Base-by-base conservation (phyloP, 2,797 vertebrate species). In the Eremophila alpestris region DNA sequence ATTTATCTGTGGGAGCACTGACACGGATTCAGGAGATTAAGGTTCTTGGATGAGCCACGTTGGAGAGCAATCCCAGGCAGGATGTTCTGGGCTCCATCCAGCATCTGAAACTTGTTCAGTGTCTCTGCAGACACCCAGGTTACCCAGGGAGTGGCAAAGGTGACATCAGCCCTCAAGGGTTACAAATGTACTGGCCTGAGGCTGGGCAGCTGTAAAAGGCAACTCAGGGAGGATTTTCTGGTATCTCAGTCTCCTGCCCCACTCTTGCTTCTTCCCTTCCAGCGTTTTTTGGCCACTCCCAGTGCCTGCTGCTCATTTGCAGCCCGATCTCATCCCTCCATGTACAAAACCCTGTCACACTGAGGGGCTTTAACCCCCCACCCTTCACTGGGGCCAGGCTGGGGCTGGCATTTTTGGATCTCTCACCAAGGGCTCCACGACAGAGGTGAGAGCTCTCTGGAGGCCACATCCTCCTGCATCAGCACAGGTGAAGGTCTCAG, bases 301-400 rank as follows among this genome's bases (percentile, higher is more conserved):
- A 51, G 19, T 34, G 16, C 26, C 67, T 83, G 56, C 18, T 34
- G 13, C 11, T 83, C 14, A 12, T 56, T 38, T 29, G 11, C 38
- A 86, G 26, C 26, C 34, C 13, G 3, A 46, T 51, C 60, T 49
- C 43, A 46, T 13, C 27, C 32, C 27, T 65, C 40, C 9, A 3
- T 5, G 6, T 29, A 62, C 0, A 0, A 59, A 82, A 70, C 23
- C 65, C 46, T 73, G 68, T 65, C 40, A 68, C 55, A 49, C 7
- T 0, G 1, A 49, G 17, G 29, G 20, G 30, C 22, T 88, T 73
- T 38, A n/a, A 46, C 2, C 0, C 17, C 7, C 7, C 10, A 14
- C 11, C 18, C 38, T 56, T 51, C 11, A 34, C 45, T n/a, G n/a
- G 29, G 56, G 29, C 20, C 21, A 56, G 7, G 27, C 21, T 49